Base-by-base conservation (phyloP, 2,797 vertebrate genomes). In the Poeciliopsis infans region DNA sequence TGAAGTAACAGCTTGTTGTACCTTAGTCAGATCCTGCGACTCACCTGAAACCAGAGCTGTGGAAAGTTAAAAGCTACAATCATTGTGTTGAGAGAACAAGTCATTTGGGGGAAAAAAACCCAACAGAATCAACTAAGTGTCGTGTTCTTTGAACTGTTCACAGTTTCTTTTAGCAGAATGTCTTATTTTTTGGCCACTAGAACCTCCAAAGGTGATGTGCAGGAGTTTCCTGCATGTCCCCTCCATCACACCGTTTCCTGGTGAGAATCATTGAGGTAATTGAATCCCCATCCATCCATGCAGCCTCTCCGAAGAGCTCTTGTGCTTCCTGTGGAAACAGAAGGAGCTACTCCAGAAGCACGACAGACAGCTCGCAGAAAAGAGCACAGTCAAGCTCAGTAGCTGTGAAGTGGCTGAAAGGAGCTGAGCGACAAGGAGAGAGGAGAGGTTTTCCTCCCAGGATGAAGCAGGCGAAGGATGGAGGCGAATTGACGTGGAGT, bases 401-500 rank as follows among this genome's bases (percentile, higher is more conserved):
- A 53, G 83, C 53, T 43, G 41, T 76, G 43, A 53, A 79, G 77
- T 76, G 85, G 72, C 74, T 53, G 70, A 69, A 66, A 75, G 89
- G 71, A 93, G 64, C 64, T 41, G 64, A 41, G 36, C 64, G 12
- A 41, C 64, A 41, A 23, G 64, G 64, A 66, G 36, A 68, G 83
- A 91, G 80, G 72, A 77, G 57, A 76, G 86, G 47, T 61, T 72
- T 85, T 72, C 81, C 73, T 81, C 90, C 88, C 72, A 93, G 93
- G 94, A 92, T 93, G 95, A 93, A 96, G 95, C 93, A 91, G 79
- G 81, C 75, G 75, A 79, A 31, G 75, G 83, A 89, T 25, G 89
- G 92, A 95, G 94, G 91, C 89, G 89, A 87, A 93, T 91, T 95
- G 92, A 93, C 91, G 95, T 94, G 95, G 95, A 91, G 95, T 93